Conservation (phyloP, 1,140 invertebrate genomes). For the Pogonomyrmex barbatus region DNA sequence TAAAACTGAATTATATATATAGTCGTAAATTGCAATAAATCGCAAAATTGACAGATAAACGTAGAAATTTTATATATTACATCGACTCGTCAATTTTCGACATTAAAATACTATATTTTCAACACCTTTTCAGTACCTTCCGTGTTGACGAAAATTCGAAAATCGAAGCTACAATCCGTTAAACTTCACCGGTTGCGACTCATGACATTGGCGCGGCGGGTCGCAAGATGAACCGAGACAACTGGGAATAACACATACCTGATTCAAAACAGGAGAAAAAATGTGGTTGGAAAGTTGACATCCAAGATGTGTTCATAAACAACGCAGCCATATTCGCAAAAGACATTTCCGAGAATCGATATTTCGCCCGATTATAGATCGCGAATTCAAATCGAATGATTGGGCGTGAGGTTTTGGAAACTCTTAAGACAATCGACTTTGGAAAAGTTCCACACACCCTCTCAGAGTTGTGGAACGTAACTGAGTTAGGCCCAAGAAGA, state of each 20-base stretch:
- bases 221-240: not conserved
- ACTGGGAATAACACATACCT: conserved; percentile 61
- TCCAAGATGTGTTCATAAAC: too few species aligned
- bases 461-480: too few species aligned
- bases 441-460: too few species aligned
- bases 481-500: too few species aligned
- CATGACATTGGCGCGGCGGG: not conserved
- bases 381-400: too few species aligned
- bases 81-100: not conserved
- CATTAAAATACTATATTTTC: not conserved
- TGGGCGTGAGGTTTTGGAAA: too few species aligned
- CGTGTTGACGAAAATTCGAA: not conserved
- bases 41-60: not conserved
- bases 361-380: too few species aligned
- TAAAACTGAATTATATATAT: not conserved
- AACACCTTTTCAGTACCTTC: too few species aligned
- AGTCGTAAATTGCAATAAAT: not conserved
- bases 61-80: not conserved
- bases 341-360: too few species aligned
- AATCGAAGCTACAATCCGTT: not conserved
- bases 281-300: too few species aligned
- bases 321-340: too few species aligned
- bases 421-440: too few species aligned
- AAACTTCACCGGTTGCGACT: not conserved
- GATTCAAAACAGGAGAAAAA: not conserved